These are phyloP conservation scores for Botrylloides violaceus DNA, from an alignment of 23 tunicate genomes.

Conservation along the genomic window DNA sequence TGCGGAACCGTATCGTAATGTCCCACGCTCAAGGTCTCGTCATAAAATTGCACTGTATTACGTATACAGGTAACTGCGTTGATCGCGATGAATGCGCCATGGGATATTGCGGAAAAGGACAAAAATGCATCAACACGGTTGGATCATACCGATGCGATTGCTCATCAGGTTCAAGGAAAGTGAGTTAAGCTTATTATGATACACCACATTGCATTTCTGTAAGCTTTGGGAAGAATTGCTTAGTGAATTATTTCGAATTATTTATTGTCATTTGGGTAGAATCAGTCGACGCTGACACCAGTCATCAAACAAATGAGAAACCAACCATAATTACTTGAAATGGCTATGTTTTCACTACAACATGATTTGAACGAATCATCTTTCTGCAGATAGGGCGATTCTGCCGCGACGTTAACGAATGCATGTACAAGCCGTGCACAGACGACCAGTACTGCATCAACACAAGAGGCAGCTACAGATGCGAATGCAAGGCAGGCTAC, in stretches of 20 bases:
- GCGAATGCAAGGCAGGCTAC: slow-evolving; percentile 65
- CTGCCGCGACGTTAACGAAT: slow-evolving; percentile 87
- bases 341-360: neutral
- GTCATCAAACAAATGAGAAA: too few species aligned
- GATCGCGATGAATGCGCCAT: slow-evolving; percentile 66
- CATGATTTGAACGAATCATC: too few species aligned
- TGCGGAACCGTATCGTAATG: neutral
- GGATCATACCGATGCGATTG: slow-evolving; percentile 72
- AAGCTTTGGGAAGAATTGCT: neutral
- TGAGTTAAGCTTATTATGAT: slow-evolving; percentile 4
- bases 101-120: slow-evolving; percentile 71
- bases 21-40: neutral
- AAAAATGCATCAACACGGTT: slow-evolving; percentile 57
- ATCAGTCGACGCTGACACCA: too few species aligned
- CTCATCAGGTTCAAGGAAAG: slow-evolving; percentile 57
- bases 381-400: slow-evolving; percentile 74
- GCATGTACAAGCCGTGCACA: slow-evolving; percentile 58
- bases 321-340: too few species aligned
- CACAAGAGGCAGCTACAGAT: slow-evolving; percentile 67
- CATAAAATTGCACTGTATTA: neutral
- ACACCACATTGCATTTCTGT: neutral
- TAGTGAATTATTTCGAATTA: neutral
- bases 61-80: slow-evolving; percentile 39
- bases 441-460: slow-evolving; percentile 79
- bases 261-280: neutral